phyloP scores from a whole-genome alignment of 2,797 vertebrate genomes.

The Falco rusticolus region DNA sequence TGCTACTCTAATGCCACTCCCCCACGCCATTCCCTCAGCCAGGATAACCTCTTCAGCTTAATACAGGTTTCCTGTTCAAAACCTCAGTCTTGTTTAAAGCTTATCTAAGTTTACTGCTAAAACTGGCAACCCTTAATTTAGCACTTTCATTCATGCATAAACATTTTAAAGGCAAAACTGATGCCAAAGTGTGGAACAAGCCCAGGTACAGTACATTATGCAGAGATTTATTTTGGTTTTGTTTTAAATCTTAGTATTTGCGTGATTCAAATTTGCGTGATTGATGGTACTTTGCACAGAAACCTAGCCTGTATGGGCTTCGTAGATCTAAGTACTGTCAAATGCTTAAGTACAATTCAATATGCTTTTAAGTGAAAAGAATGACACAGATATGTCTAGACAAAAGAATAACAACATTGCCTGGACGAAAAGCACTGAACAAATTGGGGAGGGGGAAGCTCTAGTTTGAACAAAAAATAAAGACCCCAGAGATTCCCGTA shows the following conservation, averaged over 20 bases:
- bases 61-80: not conserved
- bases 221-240: not conserved
- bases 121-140: not conserved
- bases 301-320: not conserved
- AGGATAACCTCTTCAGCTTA: not conserved
- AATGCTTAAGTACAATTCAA: constrained; percentile 46
- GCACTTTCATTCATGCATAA: not conserved
- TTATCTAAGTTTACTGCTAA: not conserved
- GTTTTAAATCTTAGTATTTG: not conserved
- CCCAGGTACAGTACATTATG: not conserved
- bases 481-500: not conserved
- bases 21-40: not conserved
- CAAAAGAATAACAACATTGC: constrained; percentile 43
- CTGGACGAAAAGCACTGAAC: not conserved
- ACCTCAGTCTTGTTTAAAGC: not conserved
- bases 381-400: constrained; percentile 32
- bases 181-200: not conserved
- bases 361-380: constrained; percentile 17
- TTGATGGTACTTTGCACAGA: not conserved
- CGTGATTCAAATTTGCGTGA: not conserved
- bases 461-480: not conserved
- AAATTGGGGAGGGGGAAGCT: not conserved
- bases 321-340: not conserved
- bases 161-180: not conserved
- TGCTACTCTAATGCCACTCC: not conserved